phyloP scores from a whole-genome alignment of 2,113 vertebrate genomes.

The Parus major region DNA sequence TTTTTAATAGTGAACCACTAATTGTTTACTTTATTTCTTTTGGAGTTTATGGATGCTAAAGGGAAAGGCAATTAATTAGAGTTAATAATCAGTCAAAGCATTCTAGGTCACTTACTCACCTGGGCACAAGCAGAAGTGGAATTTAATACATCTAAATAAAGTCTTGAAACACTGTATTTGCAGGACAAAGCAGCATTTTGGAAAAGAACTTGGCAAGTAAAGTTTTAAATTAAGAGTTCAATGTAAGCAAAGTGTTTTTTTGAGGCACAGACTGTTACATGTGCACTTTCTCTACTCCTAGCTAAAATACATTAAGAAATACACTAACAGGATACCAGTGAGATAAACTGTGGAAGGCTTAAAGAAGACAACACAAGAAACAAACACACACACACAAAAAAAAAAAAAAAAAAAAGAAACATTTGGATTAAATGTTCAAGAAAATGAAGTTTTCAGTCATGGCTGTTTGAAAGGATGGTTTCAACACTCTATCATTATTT shows the following conservation, averaged over 20 bases:
- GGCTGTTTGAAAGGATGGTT: not conserved
- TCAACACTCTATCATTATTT: not conserved
- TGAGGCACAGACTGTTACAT: not conserved
- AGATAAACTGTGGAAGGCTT: not conserved
- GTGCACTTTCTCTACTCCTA: not conserved
- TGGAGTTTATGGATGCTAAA: not conserved
- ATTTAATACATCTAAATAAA: not conserved
- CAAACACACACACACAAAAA: not conserved
- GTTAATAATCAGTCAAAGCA: not conserved
- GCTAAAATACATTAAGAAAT: not conserved
- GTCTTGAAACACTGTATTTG: not conserved
- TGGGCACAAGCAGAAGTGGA: not conserved
- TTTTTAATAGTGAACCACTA: not conserved
- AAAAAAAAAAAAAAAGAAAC: not conserved
- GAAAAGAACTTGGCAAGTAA: not conserved
- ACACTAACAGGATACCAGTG: not conserved
- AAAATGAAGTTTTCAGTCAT: not conserved
- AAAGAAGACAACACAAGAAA: not conserved
- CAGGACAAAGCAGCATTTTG: not conserved
- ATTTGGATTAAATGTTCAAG: not conserved
- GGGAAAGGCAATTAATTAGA: slow-evolving; percentile 12
- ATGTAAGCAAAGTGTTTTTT: not conserved
- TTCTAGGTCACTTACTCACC: slow-evolving; percentile 5
- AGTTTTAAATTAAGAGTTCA: not conserved
- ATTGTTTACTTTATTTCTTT: not conserved